A percentile compares a stretch with the other conserved stretches of the same genome.
Conservation (phyloP, 2,113 vertebrate genomes). For the Cochlearius cochlearius region DNA sequence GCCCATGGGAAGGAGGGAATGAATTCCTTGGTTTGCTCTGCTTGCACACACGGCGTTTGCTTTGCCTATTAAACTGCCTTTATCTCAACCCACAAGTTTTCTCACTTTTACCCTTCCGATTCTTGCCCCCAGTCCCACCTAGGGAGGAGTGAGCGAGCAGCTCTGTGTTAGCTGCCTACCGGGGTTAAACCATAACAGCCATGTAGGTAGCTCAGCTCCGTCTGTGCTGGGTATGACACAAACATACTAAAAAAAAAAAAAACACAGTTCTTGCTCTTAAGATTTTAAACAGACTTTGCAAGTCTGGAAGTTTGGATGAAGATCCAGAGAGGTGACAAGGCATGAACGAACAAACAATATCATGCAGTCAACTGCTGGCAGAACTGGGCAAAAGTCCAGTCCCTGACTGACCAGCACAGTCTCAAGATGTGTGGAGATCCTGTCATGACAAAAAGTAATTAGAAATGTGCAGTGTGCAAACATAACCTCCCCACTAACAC, state of each 20-base stretch:
- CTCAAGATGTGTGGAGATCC: background rate
- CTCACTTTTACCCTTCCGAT: background rate
- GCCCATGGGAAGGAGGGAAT: fast-evolving
- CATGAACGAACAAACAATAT: background rate
- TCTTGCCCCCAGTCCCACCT: background rate
- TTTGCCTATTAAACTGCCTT: background rate
- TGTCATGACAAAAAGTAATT: background rate
- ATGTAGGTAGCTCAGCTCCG: background rate
- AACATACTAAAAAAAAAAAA: background rate
- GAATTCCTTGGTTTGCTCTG: background rate
- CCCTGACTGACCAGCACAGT: background rate
- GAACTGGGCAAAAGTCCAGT: background rate
- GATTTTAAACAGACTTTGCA: background rate
- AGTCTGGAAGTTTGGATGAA: background rate
- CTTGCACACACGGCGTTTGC: background rate
- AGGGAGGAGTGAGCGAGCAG: fast-evolving
- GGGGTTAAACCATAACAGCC: background rate
- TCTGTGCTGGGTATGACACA: background rate
- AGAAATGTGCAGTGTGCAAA: background rate
- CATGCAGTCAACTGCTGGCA: background rate
- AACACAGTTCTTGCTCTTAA: background rate
- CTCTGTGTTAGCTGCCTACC: background rate
- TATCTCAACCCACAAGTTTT: background rate
- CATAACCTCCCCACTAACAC: background rate
- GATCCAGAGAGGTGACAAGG: background rate